Evolutionary conservation across 1,140 invertebrate genomes (phyloP), one percentile per base, ranked within the genome.

Genomic region (Eurytemora carolleeae): DNA sequence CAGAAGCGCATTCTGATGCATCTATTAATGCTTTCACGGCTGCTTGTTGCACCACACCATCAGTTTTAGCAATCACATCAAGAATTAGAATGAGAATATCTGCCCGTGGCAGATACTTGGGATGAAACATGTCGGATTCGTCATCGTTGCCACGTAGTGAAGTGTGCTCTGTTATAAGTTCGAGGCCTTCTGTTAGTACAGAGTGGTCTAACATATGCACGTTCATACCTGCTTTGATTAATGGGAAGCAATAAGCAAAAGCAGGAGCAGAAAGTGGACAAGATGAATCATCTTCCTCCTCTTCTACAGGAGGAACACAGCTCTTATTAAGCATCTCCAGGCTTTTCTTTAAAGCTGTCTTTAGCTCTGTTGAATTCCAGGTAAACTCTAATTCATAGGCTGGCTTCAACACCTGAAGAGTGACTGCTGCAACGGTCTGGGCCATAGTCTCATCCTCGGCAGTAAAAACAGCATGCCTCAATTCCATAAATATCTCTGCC

Each of bases 41-140:
- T 66, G 82, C 79, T 2, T 84, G 80, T 70, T 89, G 86, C 17
- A 86, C 74, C 59, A 44, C 31, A 44, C n/a, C n/a, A 12, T n/a
- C n/a, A 12, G 31, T 44, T 44, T n/a, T 44, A 12, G 31, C n/a
- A 12, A 44, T 44, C 31, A 44, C 31, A 63, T 87, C 77, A 31
- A 93, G 79, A 12, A 93, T 74, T 18, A 90, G 71, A 54, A 81
- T 74, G 66, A 92, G 82, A 76, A 95, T 84, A 63, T 87, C 80
- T 67, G 80, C 78, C 54, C 83, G 76, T 2, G 91, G 90, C 63
- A 94, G 74, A 53, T 85, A 78, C 57, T 77, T 73, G 0, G 89
- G 88, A 73, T 87, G 79, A 58, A 79, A 76, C 53, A 78, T 69
- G 64, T 82, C 66, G 25, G 65, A 55, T 17, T 57, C 17, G 19